Conservation (phyloP, 2,113 vertebrate genomes). For the Pluvianellus socialis region DNA sequence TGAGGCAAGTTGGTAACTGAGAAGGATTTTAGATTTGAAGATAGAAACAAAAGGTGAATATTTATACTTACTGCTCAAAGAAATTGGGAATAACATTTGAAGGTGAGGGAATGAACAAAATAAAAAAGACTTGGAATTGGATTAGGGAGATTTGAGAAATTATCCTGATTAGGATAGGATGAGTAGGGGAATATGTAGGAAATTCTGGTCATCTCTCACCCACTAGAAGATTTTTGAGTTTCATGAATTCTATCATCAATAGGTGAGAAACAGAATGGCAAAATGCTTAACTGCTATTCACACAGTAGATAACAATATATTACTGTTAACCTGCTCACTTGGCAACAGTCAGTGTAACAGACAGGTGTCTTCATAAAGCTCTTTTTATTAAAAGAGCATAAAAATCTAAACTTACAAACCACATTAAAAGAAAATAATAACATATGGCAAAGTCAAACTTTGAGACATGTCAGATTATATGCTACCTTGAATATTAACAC, state of each 20-base stretch:
- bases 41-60: neutral
- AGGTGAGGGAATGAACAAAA: neutral
- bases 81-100: neutral
- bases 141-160: neutral
- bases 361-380: neutral
- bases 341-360: neutral
- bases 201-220: neutral
- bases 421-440: neutral
- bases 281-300: neutral
- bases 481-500: neutral
- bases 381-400: neutral
- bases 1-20: neutral
- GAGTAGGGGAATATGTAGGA: neutral
- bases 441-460: neutral
- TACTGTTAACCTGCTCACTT: neutral
- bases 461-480: neutral
- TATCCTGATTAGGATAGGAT: neutral
- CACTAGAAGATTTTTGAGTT: neutral
- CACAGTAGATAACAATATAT: accelerated
- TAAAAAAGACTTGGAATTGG: neutral
- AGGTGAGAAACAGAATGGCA: neutral
- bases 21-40: neutral
- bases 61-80: neutral
- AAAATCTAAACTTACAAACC: neutral
- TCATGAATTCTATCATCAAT: neutral